Evolutionary conservation across 92 coral and sea anemone genomes (phyloP), one percentile per base, ranked within the genome.

Genomic region (Virgularia gustaviana): DNA sequence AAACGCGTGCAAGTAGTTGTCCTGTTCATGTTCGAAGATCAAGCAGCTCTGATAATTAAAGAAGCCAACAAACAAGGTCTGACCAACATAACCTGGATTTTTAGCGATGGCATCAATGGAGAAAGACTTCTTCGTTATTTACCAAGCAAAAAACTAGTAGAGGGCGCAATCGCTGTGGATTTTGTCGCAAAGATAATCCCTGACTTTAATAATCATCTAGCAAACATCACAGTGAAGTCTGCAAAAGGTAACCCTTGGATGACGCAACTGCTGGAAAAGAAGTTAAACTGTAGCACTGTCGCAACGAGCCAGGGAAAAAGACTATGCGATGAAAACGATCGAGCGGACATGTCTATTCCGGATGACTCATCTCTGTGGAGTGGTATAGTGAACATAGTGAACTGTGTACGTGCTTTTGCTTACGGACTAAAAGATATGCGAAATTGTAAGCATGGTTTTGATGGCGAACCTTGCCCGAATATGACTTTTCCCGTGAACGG

Each of bases 51-150:
- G 29, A 47, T 94, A 24, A 70, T 94, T 34, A 72, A 70, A 53
- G 80, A 77, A 53, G 96, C 96, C 3, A 68, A 77, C 33, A 78
- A 44, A 57, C 72, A 81, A 55, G 80, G 88, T 41, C 51, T 94
- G 12, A 78, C 85, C 3, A 89, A 89, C 77, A 72, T 89, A 0
- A 94, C 96, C 0, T 94, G 96, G 96, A 83, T 94, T 23, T 56
- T 96, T n/a, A 94, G 99, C 72, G 99, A 94, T 45, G 99, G 88
- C 0, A 19, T 80, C 0, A n/a, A n/a, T n/a, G 90, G 78, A 6
- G 47, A 78, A 2, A 78, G 57, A 9, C 54, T 90, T 1, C 86
- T 88, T 0, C 81, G 80, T 12, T 78, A 70, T 45, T 84, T 89
- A 41, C 74, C 89, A 9, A 82, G 83, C 32, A 39, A 70, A 31